These are phyloP conservation scores for Eupithecia dodoneata DNA, from an alignment of 2,888 invertebrate genomes.

Conservation along the genomic window DNA sequence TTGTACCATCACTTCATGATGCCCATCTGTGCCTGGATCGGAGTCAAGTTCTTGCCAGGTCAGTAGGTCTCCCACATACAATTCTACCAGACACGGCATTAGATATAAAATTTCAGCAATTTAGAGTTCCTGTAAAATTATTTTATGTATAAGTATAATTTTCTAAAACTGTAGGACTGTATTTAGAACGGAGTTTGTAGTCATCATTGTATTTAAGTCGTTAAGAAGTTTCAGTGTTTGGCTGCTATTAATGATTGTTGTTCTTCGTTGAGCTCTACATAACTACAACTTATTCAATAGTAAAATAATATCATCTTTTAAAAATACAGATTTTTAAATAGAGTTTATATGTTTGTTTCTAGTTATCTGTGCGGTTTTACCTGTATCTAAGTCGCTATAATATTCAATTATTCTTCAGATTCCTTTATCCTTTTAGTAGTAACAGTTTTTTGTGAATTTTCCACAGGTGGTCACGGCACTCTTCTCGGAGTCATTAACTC, in stretches of 20 bases:
- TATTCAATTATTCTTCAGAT: not conserved
- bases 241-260: too few relatives aligned
- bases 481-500: conserved; percentile 94
- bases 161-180: not conserved
- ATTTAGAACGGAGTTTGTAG: not conserved
- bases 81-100: too few relatives aligned
- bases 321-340: not conserved
- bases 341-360: not conserved
- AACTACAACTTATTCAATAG: not conserved
- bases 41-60: conserved; percentile 88
- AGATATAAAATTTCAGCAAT: too few relatives aligned
- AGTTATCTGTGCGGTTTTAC: not conserved
- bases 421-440: not conserved
- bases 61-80: not conserved
- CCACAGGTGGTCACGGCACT: conserved; percentile 93
- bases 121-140: too few relatives aligned
- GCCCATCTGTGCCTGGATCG: conserved; percentile 92
- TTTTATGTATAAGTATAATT: too few relatives aligned
- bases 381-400: not conserved
- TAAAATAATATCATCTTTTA: not conserved
- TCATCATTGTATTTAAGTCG: too few relatives aligned
- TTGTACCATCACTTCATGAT: conserved; percentile 94
- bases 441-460: not conserved
- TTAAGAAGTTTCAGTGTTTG: too few relatives aligned
- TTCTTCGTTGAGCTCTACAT: not conserved